Conservation (phyloP, 2,113 vertebrate genomes). For the Amblyornis subalaris region DNA sequence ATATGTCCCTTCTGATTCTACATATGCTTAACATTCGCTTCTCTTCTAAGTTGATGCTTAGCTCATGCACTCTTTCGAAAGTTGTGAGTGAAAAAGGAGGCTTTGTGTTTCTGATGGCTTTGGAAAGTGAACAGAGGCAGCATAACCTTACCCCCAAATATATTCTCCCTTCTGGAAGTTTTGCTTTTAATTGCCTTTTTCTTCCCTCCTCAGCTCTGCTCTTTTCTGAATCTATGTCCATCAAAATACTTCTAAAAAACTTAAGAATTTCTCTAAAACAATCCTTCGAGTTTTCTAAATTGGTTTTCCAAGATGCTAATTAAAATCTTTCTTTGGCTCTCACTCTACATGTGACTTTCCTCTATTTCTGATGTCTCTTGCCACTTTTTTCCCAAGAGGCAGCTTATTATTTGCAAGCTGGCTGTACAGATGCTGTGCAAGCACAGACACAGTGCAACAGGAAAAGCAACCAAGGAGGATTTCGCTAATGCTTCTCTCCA, state of each 20-base stretch:
- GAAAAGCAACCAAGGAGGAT: not conserved
- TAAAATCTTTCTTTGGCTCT: not conserved
- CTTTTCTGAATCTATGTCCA: not conserved
- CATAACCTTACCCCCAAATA: not conserved
- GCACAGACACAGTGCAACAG: not conserved
- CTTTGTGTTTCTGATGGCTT: not conserved
- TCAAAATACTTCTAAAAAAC: not conserved
- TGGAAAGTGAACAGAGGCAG: not conserved
- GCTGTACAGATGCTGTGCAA: not conserved
- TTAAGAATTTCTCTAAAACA: not conserved
- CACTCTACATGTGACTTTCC: not conserved
- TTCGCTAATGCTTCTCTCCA: not conserved
- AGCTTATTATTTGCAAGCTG: not conserved
- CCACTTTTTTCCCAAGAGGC: not conserved
- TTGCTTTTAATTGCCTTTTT: not conserved
- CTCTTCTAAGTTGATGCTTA: not conserved
- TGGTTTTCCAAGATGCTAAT: not conserved
- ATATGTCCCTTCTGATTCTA: not conserved
- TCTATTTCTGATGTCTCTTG: not conserved
- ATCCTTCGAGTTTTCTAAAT: not conserved
- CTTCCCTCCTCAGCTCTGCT: not conserved
- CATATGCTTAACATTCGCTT: rapidly evolving
- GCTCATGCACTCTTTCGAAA: not conserved
- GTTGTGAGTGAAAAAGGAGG: not conserved
- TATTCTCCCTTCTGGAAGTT: not conserved